Base-by-base conservation (phyloP, 2,888 invertebrate species). In the Stenurella melanura region DNA sequence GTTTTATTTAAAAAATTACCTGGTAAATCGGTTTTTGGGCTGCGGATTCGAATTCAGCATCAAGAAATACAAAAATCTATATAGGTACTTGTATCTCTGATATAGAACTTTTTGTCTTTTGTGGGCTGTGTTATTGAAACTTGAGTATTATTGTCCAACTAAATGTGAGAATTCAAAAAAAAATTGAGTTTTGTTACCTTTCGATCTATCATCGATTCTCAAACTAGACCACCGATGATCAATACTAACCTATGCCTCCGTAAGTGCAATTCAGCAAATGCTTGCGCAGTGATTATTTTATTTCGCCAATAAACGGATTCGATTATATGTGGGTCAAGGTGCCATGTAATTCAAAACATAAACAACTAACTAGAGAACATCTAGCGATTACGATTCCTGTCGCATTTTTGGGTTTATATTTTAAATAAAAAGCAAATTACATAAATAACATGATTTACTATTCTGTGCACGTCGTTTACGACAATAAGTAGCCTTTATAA, bases 351-450 rank as follows among this genome's bases (percentile, higher is more conserved):
- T 2, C 7, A 30, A n/a, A 61, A n/a, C n/a, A 18, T 17, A 64
- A 64, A 64, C 34, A 64, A 42, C 19, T 18, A 38, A 30, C 4
- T 21, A 21, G 21, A 58, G 38, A 18, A 34, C 18, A 61, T 61
- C 30, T 15, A n/a, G 38, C 42, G 17, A 54, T 67, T 67, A 67
- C 50, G 15, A 67, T 67, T 67, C 67, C 12, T 6, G 15, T 15
- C 54, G 54, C 67, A 67, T 67, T 54, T 67, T 67, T 21, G 17
- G 9, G 12, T 67, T 64, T 42, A 64, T 38, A 38, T 64, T 38
- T 30, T 38, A 64, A 64, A 64, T 64, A 50, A 61, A 61, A 61
- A 61, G 15, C 17, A 30, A 26, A 61, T 61, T 61, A 30, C 61
- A 61, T 30, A 61, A 61, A 61, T 61, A 30, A 26, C 2, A 61